These are phyloP conservation scores for Psilopsiagon aurifrons DNA, from an alignment of 2,113 vertebrate genomes.

Conservation along the genomic window DNA sequence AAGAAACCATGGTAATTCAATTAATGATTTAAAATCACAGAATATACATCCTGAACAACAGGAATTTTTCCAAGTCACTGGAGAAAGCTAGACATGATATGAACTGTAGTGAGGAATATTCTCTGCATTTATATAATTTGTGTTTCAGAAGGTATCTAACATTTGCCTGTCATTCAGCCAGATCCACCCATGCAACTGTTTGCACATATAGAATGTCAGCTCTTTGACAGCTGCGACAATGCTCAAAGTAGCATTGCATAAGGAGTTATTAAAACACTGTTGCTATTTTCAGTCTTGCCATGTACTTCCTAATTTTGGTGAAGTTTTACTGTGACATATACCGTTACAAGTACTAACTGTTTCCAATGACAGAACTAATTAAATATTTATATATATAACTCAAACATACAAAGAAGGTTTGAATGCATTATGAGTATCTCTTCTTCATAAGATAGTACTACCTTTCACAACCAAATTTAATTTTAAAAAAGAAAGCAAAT, in stretches of 20 bases:
- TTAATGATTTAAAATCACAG: not conserved
- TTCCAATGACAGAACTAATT: not conserved
- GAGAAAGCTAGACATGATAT: not conserved
- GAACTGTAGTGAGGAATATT: not conserved
- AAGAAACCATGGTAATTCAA: not conserved
- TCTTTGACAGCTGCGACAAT: not conserved
- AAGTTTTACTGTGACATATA: not conserved
- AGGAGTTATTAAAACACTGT: not conserved
- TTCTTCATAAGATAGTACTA: not conserved
- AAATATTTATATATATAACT: not conserved
- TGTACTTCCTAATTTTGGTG: not conserved
- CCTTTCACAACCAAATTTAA: not conserved
- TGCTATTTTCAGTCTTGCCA: not conserved
- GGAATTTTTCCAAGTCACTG: not conserved
- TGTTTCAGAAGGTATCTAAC: not conserved
- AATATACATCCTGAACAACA: not conserved
- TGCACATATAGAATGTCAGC: not conserved
- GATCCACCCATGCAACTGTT: not conserved
- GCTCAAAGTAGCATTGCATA: accelerated
- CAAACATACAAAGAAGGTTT: not conserved
- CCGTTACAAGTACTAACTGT: no score
- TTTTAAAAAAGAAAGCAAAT: not conserved
- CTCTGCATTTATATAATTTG: not conserved
- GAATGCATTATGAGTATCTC: not conserved
- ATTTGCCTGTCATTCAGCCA: not conserved